Evolutionary conservation across 2,797 vertebrate species (phyloP), one percentile per base, ranked within the genome.

Genomic region (Rhyacichthys aspro): DNA sequence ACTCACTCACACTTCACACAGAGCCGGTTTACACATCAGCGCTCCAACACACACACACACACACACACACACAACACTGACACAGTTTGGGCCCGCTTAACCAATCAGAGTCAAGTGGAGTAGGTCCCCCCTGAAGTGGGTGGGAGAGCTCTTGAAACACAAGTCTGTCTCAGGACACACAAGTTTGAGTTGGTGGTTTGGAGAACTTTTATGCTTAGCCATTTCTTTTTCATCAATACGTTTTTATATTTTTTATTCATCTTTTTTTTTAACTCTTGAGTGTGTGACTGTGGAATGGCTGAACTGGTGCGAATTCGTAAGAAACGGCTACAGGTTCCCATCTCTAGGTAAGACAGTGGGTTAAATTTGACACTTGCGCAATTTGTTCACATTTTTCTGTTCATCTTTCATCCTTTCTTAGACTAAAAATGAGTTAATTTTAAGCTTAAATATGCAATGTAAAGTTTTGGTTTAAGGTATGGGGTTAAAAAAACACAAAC

Each of bases 321-420:
- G 87, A 92, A 92, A 84, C 88, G 90, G 39, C 92, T 94, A 39
- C 93, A 93, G 82, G 89, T 91, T 49, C 93, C 93, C 59, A 93
- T 94, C 74, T 88, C 90, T 78, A 93, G 94, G 94, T 95, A 94
- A 92, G 91, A 61, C 46, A 45, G 61, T 36, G 62, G 28, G 9
- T 62, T 59, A 11, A 28, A 1, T 68, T 2, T 63, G 12, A n/a
- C 17, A 53, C 10, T 44, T 43, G n/a, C n/a, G n/a, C n/a, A n/a
- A n/a, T n/a, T n/a, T n/a, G n/a, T n/a, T n/a, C n/a, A n/a, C n/a
- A n/a, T n/a, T n/a, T n/a, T n/a, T n/a, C n/a, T n/a, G n/a, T n/a
- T n/a, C n/a, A n/a, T n/a, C n/a, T n/a, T n/a, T n/a, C n/a, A n/a
- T n/a, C n/a, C n/a, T n/a, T n/a, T n/a, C n/a, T n/a, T n/a, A n/a